Conservation (phyloP, 1,140 invertebrate species). For the Platyscapa corneri region DNA sequence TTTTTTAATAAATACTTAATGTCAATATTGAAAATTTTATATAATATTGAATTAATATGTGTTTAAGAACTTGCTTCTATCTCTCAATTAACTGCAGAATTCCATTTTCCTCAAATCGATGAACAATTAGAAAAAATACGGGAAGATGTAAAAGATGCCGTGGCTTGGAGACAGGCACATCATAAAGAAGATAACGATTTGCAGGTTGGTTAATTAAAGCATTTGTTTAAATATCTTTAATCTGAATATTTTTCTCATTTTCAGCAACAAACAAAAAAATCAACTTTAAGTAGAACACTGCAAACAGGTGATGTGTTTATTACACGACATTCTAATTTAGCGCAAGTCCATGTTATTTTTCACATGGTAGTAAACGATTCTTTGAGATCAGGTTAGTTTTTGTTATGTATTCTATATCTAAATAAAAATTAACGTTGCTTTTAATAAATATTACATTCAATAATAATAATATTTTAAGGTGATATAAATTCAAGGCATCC, state of each 20-base stretch:
- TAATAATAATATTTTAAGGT: conserved; percentile 71
- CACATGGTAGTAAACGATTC: conserved; percentile 92
- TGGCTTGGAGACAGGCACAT: conserved; percentile 73
- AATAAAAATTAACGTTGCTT: not conserved
- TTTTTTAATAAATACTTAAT: not conserved
- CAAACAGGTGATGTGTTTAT: conserved; percentile 95
- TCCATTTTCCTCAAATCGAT: conserved; percentile 92
- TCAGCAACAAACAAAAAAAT: conserved; percentile 64
- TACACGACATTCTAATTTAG: conserved; percentile 95
- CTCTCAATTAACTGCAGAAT: conserved; percentile 84
- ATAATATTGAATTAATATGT: not conserved
- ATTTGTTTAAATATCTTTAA: not conserved
- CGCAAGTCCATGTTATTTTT: conserved; percentile 95
- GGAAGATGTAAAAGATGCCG: conserved; percentile 75
- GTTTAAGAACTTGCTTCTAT: conserved; percentile 77
- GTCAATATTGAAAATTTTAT: not conserved
- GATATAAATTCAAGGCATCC: conserved; percentile 97
- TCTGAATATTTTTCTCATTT: conserved; percentile 17
- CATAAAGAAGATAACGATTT: conserved; percentile 67
- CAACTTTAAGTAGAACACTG: conserved; percentile 75
- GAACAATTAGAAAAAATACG: conserved; percentile 87
- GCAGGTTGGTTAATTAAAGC: conserved; percentile 59
- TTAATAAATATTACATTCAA: not conserved
- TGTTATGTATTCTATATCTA: not conserved
- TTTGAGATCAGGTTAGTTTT: conserved; percentile 75